Evolutionary conservation across 1,140 invertebrate genomes (phyloP).

Genomic region (Aleiodes sp.): DNA sequence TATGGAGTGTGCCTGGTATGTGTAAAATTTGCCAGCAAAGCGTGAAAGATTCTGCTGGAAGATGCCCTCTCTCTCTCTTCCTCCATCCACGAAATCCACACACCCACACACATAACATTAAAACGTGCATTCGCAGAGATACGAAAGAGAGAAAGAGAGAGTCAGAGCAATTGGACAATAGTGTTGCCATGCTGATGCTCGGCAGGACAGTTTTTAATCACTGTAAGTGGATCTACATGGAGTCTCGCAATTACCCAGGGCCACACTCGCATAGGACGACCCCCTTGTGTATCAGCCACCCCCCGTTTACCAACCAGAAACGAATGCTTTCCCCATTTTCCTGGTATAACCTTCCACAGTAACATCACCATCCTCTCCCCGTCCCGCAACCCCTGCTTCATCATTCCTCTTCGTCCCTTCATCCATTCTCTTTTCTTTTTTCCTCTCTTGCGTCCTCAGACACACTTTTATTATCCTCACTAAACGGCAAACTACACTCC

Average conservation of each 20-base stretch:
- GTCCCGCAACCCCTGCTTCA: neutral
- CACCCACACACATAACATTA: neutral
- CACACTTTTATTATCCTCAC: slow-evolving; percentile 9
- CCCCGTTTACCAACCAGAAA: slow-evolving; percentile 33
- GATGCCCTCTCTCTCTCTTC: too few relatives aligned
- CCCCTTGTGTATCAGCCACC: slow-evolving; percentile 56
- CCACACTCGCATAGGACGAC: slow-evolving; percentile 48
- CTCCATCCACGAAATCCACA: neutral
- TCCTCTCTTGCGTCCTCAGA: slow-evolving; percentile 12
- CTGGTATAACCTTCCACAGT: neutral
- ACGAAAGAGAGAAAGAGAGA: neutral
- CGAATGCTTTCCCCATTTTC: slow-evolving; percentile 23
- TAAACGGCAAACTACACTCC: neutral
- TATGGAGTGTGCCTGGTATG: neutral
- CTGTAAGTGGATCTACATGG: slow-evolving; percentile 67
- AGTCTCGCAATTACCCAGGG: slow-evolving; percentile 61
- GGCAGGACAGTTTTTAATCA: slow-evolving; percentile 68
- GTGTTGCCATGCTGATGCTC: slow-evolving; percentile 47
- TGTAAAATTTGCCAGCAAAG: neutral
- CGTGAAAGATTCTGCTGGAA: neutral
- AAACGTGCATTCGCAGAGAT: slow-evolving; percentile 6
- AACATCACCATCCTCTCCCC: neutral
- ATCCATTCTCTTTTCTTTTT: neutral
- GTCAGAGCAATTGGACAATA: neutral
- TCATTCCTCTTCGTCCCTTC: slow-evolving; percentile 10